phyloP scores from a whole-genome alignment of 2,113 vertebrate genomes.

The Entomyzon cyanotis region DNA sequence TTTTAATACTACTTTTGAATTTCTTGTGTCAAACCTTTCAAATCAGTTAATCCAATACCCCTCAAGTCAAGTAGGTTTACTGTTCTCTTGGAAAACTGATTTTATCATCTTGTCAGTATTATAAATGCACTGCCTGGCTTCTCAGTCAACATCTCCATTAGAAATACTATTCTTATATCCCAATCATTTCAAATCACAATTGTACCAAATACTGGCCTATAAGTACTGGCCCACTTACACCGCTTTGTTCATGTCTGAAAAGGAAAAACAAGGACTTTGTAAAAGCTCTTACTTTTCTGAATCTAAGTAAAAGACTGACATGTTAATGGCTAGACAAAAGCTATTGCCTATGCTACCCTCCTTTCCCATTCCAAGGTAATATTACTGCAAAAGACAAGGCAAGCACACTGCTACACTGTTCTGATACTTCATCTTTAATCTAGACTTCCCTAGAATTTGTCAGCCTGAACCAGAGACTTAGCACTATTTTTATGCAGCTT shows the following conservation, averaged over 20 bases:
- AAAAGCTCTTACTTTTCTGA: conserved; percentile 1
- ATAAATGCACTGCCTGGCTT: not conserved
- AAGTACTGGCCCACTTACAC: not conserved
- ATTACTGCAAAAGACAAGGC: not conserved
- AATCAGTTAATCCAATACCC: conserved; percentile 34
- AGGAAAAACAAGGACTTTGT: not conserved
- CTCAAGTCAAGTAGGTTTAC: not conserved
- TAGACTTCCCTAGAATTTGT: conserved; percentile 41
- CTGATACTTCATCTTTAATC: conserved; percentile 36
- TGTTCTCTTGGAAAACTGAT: conserved; percentile 4
- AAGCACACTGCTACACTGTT: no score
- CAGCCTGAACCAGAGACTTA: conserved; percentile 16
- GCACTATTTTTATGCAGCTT: conserved; percentile 29
- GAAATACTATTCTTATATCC: conserved; percentile 33
- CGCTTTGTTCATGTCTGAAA: not conserved
- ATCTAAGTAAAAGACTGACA: not conserved
- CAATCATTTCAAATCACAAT: conserved; percentile 13
- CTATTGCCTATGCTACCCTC: not conserved
- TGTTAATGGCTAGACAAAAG: not conserved
- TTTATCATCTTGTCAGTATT: not conserved
- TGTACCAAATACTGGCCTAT: not conserved
- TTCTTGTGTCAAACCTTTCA: conserved; percentile 12
- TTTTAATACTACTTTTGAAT: not conserved
- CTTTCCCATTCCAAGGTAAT: not conserved
- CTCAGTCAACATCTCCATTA: conserved; percentile 33